phyloP scores from a whole-genome alignment of 2,113 vertebrate species.

The Tor tambroides region DNA sequence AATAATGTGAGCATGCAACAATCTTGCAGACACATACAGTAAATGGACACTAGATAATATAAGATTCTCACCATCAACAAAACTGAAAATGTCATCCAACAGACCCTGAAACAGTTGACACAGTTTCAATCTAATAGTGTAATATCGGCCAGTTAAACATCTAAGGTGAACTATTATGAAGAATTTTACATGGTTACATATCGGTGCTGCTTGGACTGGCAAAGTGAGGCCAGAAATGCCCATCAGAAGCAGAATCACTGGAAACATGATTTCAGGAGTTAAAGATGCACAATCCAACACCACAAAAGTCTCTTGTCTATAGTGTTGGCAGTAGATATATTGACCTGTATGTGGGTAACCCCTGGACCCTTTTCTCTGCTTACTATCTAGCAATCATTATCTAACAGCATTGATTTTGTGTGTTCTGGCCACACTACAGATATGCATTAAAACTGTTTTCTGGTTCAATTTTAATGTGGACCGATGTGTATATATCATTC shows the following conservation, averaged over 20 bases:
- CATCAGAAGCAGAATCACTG: slow-evolving; percentile 50
- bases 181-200: slow-evolving; percentile 46
- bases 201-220: slow-evolving; percentile 40
- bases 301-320: too few relatives aligned
- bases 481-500: too few relatives aligned
- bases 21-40: not conserved
- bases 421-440: not conserved
- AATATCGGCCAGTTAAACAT: not conserved
- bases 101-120: slow-evolving; percentile 34
- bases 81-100: not conserved
- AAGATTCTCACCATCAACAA: slow-evolving; percentile 39
- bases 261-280: slow-evolving; percentile 5
- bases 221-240: slow-evolving; percentile 45
- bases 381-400: slow-evolving; percentile 45
- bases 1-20: not conserved
- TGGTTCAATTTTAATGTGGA: too few relatives aligned
- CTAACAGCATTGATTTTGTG: slow-evolving; percentile 35
- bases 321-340: not conserved
- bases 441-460: too few relatives aligned
- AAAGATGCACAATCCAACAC: too few relatives aligned
- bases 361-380: not conserved
- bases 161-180: not conserved
- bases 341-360: not conserved
- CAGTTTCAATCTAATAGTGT: not conserved
- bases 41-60: not conserved